These are phyloP conservation scores for Gastrophysa polygoni DNA, from an alignment of 2,888 invertebrate species.

Conservation along the genomic window DNA sequence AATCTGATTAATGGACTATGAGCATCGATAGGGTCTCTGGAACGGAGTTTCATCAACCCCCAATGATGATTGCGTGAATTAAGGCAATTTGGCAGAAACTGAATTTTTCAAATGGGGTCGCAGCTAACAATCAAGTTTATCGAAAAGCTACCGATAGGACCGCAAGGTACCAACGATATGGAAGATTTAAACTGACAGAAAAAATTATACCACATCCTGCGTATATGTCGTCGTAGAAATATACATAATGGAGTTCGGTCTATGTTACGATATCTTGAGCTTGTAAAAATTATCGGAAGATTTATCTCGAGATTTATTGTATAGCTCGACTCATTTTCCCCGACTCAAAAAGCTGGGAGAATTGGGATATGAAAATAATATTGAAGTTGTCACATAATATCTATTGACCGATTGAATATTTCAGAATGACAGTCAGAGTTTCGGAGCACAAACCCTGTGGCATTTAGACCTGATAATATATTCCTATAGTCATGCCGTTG, in stretches of 20 bases:
- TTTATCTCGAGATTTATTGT: background rate
- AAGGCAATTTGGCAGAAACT: background rate
- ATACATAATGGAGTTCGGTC: background rate
- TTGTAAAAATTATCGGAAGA: background rate
- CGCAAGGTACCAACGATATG: constrained; percentile 23
- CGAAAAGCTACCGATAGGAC: constrained; percentile 23
- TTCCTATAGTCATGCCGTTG: too few species aligned
- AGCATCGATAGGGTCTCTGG: background rate
- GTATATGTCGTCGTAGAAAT: background rate
- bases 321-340: too few species aligned
- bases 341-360: too few species aligned
- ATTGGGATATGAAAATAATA: too few species aligned
- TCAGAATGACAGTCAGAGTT: too few species aligned
- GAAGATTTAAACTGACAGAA: constrained; percentile 8
- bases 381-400: too few species aligned
- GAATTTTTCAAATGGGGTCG: background rate
- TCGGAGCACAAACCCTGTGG: too few species aligned
- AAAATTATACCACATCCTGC: constrained; percentile 7
- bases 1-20: background rate
- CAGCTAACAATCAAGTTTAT: background rate
- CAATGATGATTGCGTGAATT: background rate
- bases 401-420: too few species aligned
- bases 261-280: background rate
- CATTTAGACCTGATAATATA: too few species aligned
- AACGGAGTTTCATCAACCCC: background rate